A percentile compares a stretch with the other conserved stretches of the same genome.
These are phyloP conservation scores for Irena cyanogastra DNA, from an alignment of 2,113 vertebrate genomes.

Conservation along the genomic window DNA sequence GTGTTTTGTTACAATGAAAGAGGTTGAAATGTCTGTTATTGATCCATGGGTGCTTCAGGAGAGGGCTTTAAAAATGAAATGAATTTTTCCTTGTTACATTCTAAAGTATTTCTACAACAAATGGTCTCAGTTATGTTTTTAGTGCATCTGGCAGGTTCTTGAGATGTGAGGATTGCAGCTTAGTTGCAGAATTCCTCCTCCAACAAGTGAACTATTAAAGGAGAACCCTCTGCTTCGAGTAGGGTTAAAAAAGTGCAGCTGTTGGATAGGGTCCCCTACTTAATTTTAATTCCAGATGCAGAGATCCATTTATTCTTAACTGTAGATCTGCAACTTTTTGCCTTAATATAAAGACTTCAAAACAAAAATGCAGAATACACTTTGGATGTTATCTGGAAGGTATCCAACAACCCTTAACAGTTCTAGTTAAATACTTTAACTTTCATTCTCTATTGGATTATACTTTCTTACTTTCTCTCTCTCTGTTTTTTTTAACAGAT, in stretches of 20 bases:
- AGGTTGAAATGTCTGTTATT: neutral
- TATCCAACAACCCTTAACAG: neutral
- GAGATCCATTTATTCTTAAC: neutral
- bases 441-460: neutral
- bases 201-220: neutral
- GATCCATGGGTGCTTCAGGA: neutral
- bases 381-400: neutral
- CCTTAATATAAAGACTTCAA: neutral
- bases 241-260: neutral
- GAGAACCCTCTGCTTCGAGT: neutral
- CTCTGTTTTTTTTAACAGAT: neutral
- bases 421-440: neutral
- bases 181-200: neutral
- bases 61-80: neutral
- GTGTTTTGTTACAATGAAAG: neutral
- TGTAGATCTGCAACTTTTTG: neutral
- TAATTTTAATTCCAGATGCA: neutral
- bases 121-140: neutral
- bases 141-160: neutral
- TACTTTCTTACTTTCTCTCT: neutral
- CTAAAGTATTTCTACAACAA: neutral
- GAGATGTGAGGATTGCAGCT: neutral
- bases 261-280: neutral
- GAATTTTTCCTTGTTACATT: neutral
- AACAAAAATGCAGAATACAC: neutral